Evolutionary conservation across 2,888 invertebrate genomes (phyloP), one percentile per base, ranked within the genome.

Genomic region (Himalopsyche japonica): DNA sequence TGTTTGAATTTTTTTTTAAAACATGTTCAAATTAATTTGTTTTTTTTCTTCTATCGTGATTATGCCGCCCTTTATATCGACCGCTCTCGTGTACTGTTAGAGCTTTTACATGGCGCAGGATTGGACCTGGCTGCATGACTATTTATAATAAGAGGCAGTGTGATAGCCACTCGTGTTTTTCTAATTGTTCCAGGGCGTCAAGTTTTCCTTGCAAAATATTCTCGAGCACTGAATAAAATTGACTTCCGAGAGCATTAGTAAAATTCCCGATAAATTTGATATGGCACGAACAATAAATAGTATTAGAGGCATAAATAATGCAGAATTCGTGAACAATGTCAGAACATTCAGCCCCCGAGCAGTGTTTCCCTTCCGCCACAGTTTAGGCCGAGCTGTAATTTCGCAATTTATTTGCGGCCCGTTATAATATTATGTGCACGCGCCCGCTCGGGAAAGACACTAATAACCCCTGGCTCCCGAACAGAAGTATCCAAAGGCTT

Each of bases 371-470:
- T 82, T 77, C 82, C 82, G 82, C 77, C 76, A 82, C 77, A 34
- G 76, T 82, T 82, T 82, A 82, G 48, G 30, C 77, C 43, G 47
- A 47, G 48, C 48, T 78, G 48, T 77, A 82, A 82, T 82, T 82
- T 79, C 57, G 82, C 78, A 82, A 82, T 82, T 82, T 82, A 79
- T 82, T 82, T 34, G 81, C 15, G 76, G 20, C 70, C 81, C 76
- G 76, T 76, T 32, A 49, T 48, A 27, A 15, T 47, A 64, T n/a
- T 47, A 18, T 43, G 37, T 43, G 34, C 77, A n/a, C 79, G 34
- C 24, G 37, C 37, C 27, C 37, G n/a, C 37, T 79, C 18, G 12
- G 15, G 47, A 43, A 57, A 57, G 20, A 57, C 20, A 24, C 24
- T 57, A 57, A 20, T 24, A 57, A 20, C 20, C 24, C 57, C 27